These are phyloP conservation scores for Sebastes flavidus DNA, from an alignment of 2,797 vertebrate species.

Conservation along the genomic window DNA sequence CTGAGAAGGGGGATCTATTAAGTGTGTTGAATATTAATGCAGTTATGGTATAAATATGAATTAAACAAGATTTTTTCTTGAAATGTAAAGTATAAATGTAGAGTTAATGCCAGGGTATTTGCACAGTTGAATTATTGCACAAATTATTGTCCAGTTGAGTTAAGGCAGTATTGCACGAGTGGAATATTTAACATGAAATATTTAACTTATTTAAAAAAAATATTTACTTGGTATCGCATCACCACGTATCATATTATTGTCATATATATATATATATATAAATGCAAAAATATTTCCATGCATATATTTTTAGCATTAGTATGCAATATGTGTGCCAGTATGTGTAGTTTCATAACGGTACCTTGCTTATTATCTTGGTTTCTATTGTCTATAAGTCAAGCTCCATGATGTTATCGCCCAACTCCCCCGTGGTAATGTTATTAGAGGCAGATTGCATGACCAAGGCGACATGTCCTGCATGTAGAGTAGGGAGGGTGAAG, in stretches of 20 bases:
- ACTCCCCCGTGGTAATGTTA: conserved; percentile 8
- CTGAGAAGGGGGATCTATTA: too few relatives aligned
- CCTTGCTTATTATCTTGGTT: background rate
- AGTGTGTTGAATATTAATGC: too few relatives aligned
- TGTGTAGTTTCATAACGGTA: background rate
- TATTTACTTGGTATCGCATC: background rate
- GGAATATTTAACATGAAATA: background rate
- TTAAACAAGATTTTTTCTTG: too few relatives aligned
- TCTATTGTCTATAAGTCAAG: background rate
- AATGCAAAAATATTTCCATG: background rate
- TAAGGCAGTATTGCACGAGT: too few relatives aligned
- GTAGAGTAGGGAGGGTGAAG: conserved; percentile 21
- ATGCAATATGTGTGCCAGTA: background rate
- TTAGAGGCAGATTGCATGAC: conserved; percentile 30
- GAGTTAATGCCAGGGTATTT: too few relatives aligned
- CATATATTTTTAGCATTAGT: background rate
- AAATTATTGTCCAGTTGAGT: too few relatives aligned
- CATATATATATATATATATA: too few relatives aligned
- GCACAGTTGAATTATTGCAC: too few relatives aligned
- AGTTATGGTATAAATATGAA: too few relatives aligned
- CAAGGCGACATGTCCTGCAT: conserved; percentile 23
- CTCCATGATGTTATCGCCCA: conserved; percentile 11
- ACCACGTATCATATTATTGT: too few relatives aligned
- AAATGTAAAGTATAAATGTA: too few relatives aligned
- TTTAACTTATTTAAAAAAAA: background rate